Evolutionary conservation across 2,113 vertebrate species (phyloP), one percentile per base, ranked within the genome.

Genomic region (Saguinus imperator): DNA sequence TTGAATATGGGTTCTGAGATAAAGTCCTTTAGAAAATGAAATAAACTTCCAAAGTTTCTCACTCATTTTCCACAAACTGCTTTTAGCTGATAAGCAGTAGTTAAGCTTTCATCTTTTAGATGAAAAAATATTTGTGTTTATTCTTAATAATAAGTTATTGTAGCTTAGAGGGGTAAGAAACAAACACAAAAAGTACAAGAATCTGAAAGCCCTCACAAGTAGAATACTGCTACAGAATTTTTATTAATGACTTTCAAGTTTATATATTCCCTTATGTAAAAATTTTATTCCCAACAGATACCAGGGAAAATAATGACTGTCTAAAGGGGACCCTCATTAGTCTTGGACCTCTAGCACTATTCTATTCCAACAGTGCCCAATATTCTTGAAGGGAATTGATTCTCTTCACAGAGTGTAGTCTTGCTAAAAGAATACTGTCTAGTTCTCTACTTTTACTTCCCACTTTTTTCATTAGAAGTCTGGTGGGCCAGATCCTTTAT

Each of bases 101-200:
- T 16, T 20, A 85, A 90, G 48, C 58, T 85, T 96, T 94, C 70
- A 68, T 85, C 84, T 95, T 86, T 97, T 85, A 75, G 23, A 52
- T 95, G 80, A 95, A n/a, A 94, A 87, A 89, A 89, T 76, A 1
- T 76, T 75, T 92, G 43, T 89, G 8, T 93, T 84, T 95, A 92
- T 92, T 90, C 25, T 94, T 70, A 92, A 81, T 92, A 87, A 95
- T 79, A 18, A 96, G 88, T 94, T 94, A 90, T 13, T 87, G 6
- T 52, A 94, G 12, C 29, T 80, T 76, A 80, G 27, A 66, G 1
- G 64, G 37, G 20, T 14, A 88, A 66, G 16, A 84, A 95, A 76
- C 43, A 91, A 55, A 75, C 16, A 94, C 20, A 79, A 75, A 90
- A 43, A 55, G 0, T 58, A 95, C 94, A 92, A 92, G 68, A 95